These are phyloP conservation scores for Gryllus bimaculatus DNA, from an alignment of 1,140 invertebrate species.

Conservation along the genomic window DNA sequence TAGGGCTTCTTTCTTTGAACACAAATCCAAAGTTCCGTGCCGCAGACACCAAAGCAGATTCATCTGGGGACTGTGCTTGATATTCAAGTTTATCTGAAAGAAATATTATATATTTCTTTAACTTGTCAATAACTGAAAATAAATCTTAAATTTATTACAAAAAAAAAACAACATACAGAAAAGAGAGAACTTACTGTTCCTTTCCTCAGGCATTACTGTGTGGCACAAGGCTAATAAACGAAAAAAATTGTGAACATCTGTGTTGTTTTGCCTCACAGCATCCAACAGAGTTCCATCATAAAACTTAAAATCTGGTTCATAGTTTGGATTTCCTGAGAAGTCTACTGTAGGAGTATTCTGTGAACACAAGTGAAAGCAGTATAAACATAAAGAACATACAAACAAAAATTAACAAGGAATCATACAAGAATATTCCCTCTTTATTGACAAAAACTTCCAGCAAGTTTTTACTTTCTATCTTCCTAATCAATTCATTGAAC, in stretches of 20 bases:
- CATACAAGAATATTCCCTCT: too few species aligned
- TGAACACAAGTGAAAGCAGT: too few species aligned
- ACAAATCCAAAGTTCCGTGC: constrained; percentile 98
- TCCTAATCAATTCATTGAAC: too few species aligned
- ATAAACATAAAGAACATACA: too few species aligned
- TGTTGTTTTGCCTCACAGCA: constrained; percentile 62
- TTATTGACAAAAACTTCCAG: too few species aligned
- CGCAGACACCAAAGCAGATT: constrained; percentile 91
- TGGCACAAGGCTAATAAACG: constrained; percentile 84
- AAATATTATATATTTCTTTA: background rate
- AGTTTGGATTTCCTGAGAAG: constrained; percentile 88
- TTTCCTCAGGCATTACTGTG: constrained; percentile 94
- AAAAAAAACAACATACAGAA: background rate
- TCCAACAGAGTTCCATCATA: constrained; percentile 83
- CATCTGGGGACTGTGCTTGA: constrained; percentile 95
- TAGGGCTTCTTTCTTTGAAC: constrained; percentile 86
- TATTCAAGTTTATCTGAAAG: constrained; percentile 57
- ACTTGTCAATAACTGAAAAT: background rate
- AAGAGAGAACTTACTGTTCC: constrained; percentile 50
- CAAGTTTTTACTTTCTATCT: too few species aligned
- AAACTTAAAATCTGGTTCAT: constrained; percentile 87
- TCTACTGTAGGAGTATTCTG: constrained; percentile 71
- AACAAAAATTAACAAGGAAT: too few species aligned
- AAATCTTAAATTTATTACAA: background rate
- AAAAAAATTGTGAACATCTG: constrained; percentile 77